Evolutionary conservation across 1,140 invertebrate species (phyloP).

Genomic region (Bradysia coprophila): DNA sequence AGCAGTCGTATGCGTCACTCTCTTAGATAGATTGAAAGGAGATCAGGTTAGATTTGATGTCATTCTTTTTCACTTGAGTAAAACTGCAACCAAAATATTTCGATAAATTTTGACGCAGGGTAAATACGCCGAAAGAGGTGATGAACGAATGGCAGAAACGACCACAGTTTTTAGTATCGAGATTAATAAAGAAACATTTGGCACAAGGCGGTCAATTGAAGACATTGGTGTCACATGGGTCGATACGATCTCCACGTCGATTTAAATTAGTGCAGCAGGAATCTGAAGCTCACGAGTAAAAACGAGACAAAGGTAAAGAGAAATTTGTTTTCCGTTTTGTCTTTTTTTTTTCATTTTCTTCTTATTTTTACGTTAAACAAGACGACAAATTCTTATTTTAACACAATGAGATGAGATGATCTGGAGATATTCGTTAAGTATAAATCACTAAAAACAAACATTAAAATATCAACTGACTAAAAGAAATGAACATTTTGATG

Average conservation of each 20-base stretch:
- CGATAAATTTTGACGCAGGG: constrained; percentile 29
- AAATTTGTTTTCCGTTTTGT: too few relatives aligned
- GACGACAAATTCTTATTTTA: too few relatives aligned
- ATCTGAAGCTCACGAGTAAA: constrained; percentile 74
- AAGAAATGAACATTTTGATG: too few relatives aligned
- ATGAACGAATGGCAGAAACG: constrained; percentile 84
- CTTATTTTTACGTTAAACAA: too few relatives aligned
- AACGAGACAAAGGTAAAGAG: too few relatives aligned
- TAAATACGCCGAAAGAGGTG: constrained; percentile 70
- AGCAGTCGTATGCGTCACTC: constrained; percentile 81
- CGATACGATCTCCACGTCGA: constrained; percentile 62
- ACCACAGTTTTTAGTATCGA: constrained; percentile 71
- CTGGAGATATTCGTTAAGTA: too few relatives aligned
- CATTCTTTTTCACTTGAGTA: background rate
- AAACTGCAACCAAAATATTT: too few relatives aligned
- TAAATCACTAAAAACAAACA: too few relatives aligned
- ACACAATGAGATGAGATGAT: too few relatives aligned
- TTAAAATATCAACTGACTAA: too few relatives aligned
- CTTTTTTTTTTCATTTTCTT: too few relatives aligned
- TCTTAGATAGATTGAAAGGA: constrained; percentile 84
- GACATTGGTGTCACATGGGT: constrained; percentile 51
- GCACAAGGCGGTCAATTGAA: constrained; percentile 47
- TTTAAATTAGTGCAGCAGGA: constrained; percentile 80
- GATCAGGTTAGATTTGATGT: constrained; percentile 55
- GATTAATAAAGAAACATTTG: constrained; percentile 73